A percentile compares a stretch with the other conserved stretches of the same genome.
Conservation (phyloP, 1,140 invertebrate genomes). For the Scaptomyza montana region DNA sequence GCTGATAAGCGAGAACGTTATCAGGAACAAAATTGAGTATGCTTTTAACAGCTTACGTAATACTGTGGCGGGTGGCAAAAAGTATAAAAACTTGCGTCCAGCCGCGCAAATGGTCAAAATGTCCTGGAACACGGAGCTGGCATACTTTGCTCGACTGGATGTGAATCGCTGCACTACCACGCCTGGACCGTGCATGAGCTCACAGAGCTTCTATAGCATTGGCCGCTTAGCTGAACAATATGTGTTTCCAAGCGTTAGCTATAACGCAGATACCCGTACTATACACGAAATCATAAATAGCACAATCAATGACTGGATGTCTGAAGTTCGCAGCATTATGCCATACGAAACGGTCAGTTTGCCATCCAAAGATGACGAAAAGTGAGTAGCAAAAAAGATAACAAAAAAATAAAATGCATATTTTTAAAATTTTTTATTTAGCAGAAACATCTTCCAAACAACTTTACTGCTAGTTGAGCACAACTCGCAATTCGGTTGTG, state of each 20-base stretch:
- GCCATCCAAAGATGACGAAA: background rate
- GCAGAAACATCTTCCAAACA: background rate
- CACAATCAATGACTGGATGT: constrained; percentile 1
- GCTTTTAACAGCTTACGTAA: constrained; percentile 40
- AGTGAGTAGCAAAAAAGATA: constrained; percentile 12
- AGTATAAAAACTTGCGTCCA: constrained; percentile 20
- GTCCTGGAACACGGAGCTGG: constrained; percentile 47
- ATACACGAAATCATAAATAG: background rate
- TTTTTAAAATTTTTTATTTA: constrained; percentile 6
- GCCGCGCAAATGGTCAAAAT: constrained; percentile 47
- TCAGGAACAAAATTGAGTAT: background rate
- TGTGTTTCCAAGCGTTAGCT: background rate
- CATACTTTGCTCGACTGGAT: constrained; percentile 35
- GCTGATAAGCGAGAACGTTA: background rate
- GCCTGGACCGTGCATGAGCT: constrained; percentile 14
- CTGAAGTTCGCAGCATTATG: constrained; percentile 9
- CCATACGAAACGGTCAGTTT: constrained; percentile 12
- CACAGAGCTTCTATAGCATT: constrained; percentile 24
- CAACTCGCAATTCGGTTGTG: constrained; percentile 44
- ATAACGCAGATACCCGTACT: too few species aligned
- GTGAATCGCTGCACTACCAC: constrained; percentile 8
- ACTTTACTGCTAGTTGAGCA: constrained; percentile 37
- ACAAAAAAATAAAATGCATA: too few species aligned
- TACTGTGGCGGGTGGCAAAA: constrained; percentile 34
- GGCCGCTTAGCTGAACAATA: constrained; percentile 20